These are phyloP conservation scores for Mus caroli DNA, from an alignment of 2,797 vertebrate genomes.

Conservation along the genomic window DNA sequence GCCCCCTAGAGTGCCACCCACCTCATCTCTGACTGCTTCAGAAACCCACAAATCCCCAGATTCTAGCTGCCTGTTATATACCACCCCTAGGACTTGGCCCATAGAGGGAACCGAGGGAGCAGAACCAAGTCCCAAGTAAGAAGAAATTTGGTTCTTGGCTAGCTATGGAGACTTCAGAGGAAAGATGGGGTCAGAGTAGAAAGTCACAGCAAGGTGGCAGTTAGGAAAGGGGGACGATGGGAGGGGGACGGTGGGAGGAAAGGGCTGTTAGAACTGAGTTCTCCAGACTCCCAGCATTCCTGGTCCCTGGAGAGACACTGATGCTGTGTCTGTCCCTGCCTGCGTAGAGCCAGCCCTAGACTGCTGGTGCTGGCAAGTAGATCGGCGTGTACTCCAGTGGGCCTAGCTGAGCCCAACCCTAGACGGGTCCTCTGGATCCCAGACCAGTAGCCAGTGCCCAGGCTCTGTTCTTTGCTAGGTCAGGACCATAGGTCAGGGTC, in stretches of 20 bases:
- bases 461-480: background rate
- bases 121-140: background rate
- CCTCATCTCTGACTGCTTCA: background rate
- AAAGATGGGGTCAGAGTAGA: slow-evolving; percentile 61
- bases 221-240: background rate
- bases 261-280: background rate
- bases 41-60: background rate
- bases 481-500: slow-evolving; percentile 29
- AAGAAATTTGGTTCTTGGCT: slow-evolving; percentile 54
- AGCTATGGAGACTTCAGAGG: slow-evolving; percentile 31
- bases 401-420: background rate
- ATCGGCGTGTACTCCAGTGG: background rate
- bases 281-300: background rate
- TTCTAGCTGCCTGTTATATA: background rate
- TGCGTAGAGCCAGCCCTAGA: background rate
- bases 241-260: background rate
- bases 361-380: background rate
- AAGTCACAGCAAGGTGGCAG: slow-evolving; percentile 50
- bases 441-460: background rate
- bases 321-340: background rate
- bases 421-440: background rate
- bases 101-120: background rate
- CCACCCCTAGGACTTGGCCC: background rate
- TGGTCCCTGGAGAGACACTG: slow-evolving; percentile 10
- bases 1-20: background rate